A percentile compares a stretch with the other conserved stretches of the same genome.
Evolutionary conservation across 1,140 invertebrate species (phyloP).

Genomic region (Formica exsecta): DNA sequence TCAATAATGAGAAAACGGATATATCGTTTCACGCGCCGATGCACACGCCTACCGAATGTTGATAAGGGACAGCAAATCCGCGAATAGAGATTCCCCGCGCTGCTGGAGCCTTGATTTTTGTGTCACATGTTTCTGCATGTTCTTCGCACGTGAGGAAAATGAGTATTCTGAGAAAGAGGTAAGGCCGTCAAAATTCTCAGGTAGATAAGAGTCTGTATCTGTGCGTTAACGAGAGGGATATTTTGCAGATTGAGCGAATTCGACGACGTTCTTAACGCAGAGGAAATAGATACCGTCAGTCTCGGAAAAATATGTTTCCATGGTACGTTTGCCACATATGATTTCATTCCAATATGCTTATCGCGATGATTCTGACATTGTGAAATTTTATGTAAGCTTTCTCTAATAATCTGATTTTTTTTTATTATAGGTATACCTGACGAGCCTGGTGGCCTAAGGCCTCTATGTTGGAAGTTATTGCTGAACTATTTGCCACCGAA

Average conservation of each 20-base stretch:
- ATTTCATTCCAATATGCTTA: constrained; percentile 21
- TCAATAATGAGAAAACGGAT: constrained; percentile 65
- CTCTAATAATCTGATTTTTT: neutral
- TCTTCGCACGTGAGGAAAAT: constrained; percentile 50
- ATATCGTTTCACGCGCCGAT: constrained; percentile 22
- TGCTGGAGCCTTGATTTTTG: constrained; percentile 28
- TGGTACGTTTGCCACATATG: constrained; percentile 86
- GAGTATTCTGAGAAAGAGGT: constrained; percentile 75
- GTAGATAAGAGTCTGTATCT: no score
- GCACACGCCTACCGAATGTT: constrained; percentile 66
- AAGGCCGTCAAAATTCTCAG: neutral
- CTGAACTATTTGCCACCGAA: constrained; percentile 93
- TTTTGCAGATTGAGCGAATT: constrained; percentile 91
- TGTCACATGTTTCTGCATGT: constrained; percentile 43
- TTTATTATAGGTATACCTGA: constrained; percentile 91
- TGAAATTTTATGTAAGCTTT: neutral
- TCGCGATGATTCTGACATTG: neutral
- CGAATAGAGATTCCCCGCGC: neutral
- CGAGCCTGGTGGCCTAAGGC: constrained; percentile 90
- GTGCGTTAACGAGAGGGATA: neutral
- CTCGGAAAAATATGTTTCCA: constrained; percentile 91
- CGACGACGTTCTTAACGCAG: constrained; percentile 89
- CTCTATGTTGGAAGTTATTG: constrained; percentile 94
- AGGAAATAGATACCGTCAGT: constrained; percentile 89
- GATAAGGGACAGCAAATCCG: constrained; percentile 62